Conservation (phyloP, 2,888 invertebrate species). For the Mayetiola destructor region DNA sequence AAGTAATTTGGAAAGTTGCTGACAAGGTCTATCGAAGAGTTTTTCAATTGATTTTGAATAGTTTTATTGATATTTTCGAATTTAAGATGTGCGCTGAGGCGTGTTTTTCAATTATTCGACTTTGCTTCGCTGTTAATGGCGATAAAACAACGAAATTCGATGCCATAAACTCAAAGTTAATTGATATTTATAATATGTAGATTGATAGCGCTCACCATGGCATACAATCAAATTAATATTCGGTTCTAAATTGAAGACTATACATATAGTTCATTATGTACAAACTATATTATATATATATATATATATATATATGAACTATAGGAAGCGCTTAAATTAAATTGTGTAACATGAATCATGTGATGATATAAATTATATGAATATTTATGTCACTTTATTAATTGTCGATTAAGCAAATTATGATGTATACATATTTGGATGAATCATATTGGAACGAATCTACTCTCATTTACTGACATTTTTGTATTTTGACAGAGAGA, state of each 20-base stretch:
- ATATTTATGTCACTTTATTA: conserved; percentile 8
- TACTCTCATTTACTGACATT: background rate
- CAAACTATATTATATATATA: background rate
- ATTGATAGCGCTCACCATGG: background rate
- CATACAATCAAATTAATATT: background rate
- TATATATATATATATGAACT: background rate
- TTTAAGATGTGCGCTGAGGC: too few relatives aligned
- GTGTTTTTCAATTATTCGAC: too few relatives aligned
- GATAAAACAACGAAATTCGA: too few relatives aligned
- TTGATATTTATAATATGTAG: background rate
- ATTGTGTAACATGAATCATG: conserved; percentile 3
- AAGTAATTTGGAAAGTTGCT: too few relatives aligned
- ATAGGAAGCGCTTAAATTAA: background rate
- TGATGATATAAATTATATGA: conserved; percentile 1
- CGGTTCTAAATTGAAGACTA: background rate
- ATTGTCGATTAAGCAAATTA: conserved; percentile 1
- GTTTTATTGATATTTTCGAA: too few relatives aligned
- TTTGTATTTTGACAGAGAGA: too few relatives aligned
- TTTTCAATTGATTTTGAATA: too few relatives aligned
- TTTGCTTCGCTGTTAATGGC: too few relatives aligned
- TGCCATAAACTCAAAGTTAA: background rate
- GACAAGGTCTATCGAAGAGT: too few relatives aligned
- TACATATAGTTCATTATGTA: background rate
- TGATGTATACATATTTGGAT: background rate
- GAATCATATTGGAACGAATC: background rate